These are phyloP conservation scores for Cichladusa arquata DNA, from an alignment of 2,113 vertebrate species.

Conservation along the genomic window DNA sequence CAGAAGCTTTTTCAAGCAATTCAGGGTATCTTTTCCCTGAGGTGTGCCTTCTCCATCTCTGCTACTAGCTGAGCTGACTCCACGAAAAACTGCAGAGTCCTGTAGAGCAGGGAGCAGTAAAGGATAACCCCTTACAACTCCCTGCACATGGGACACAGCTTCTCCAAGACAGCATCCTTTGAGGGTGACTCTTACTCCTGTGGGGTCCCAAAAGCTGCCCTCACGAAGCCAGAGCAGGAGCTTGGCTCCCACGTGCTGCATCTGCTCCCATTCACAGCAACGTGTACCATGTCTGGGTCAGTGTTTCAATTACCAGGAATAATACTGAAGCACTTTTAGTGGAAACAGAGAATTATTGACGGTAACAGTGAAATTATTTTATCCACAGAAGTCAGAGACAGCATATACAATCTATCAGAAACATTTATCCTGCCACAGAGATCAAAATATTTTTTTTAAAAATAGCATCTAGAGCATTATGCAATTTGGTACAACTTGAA, in stretches of 20 bases:
- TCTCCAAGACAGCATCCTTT: not conserved
- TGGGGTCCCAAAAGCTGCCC: not conserved
- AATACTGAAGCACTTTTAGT: not conserved
- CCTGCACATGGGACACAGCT: not conserved
- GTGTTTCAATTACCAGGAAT: not conserved
- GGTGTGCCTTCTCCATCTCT: not conserved
- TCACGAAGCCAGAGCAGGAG: not conserved
- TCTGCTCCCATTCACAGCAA: not conserved
- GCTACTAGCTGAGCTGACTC: not conserved
- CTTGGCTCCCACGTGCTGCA: rapidly evolving
- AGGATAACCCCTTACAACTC: not conserved
- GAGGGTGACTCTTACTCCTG: rapidly evolving
- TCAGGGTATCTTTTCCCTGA: not conserved
- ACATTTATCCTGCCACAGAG: not conserved
- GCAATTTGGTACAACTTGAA: not conserved
- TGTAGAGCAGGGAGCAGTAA: not conserved
- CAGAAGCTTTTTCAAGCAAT: not conserved
- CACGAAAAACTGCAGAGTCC: not conserved
- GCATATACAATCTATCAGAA: not conserved
- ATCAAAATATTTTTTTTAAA: not conserved
- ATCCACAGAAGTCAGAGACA: not conserved
- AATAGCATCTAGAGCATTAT: not conserved
- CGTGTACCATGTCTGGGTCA: not conserved
- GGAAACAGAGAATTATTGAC: conserved; percentile 17
- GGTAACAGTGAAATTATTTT: conserved; percentile 10